Conservation (phyloP, 2,888 invertebrate genomes). For the Teleiodes luculella region DNA sequence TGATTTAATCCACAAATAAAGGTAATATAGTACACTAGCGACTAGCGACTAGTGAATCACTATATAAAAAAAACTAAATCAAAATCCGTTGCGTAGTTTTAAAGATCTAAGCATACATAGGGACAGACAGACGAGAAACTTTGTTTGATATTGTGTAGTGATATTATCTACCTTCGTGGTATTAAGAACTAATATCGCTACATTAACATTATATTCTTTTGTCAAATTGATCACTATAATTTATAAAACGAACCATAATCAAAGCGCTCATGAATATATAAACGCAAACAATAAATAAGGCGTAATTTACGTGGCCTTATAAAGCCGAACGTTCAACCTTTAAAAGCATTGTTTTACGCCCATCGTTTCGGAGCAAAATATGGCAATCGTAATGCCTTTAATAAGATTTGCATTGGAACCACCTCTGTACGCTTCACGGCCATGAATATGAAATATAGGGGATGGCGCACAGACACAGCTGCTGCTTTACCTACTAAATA, state of each 20-base stretch:
- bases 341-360: not conserved
- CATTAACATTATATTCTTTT: too few relatives aligned
- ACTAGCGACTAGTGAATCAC: too few relatives aligned
- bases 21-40: too few relatives aligned
- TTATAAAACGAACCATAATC: not conserved
- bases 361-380: slow-evolving; percentile 2
- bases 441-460: slow-evolving; percentile 41
- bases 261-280: slow-evolving; percentile 2
- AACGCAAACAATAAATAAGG: not conserved
- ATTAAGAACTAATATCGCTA: too few relatives aligned
- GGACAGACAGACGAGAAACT: too few relatives aligned
- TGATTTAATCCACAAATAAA: too few relatives aligned
- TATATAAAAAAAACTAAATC: too few relatives aligned
- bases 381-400: slow-evolving; percentile 28
- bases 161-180: too few relatives aligned
- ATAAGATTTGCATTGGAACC: slow-evolving; percentile 41
- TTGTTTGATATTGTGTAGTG: too few relatives aligned
- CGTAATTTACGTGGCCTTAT: not conserved
- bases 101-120: too few relatives aligned
- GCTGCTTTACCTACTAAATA: slow-evolving; percentile 30
- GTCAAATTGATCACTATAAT: not conserved
- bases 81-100: too few relatives aligned
- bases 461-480: slow-evolving; percentile 26
- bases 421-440: slow-evolving; percentile 27
- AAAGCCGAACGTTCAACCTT: slow-evolving; percentile 1